A percentile compares a stretch with the other conserved stretches of the same genome.
These are phyloP conservation scores for Sapajus apella DNA, from an alignment of 2,113 vertebrate genomes.

Conservation along the genomic window DNA sequence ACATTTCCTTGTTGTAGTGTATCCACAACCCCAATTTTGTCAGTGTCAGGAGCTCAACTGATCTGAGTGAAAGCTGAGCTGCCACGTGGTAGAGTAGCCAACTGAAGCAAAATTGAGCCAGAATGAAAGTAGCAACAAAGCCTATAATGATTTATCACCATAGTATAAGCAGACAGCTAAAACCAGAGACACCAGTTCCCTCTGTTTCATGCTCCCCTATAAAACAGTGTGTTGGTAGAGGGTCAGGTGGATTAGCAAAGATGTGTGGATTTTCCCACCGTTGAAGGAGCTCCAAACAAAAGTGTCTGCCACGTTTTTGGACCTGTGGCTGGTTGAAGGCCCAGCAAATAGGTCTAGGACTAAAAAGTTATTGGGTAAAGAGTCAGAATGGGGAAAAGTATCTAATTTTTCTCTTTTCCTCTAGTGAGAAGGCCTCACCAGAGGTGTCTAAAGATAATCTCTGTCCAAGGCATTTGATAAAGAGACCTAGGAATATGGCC, in stretches of 20 bases:
- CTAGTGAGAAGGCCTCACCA: neutral
- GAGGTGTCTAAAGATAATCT: neutral
- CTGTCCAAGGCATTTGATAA: neutral
- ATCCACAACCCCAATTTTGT: neutral
- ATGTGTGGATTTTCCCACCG: neutral
- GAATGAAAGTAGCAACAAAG: neutral
- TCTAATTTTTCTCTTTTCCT: neutral
- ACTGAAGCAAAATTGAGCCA: too few relatives aligned
- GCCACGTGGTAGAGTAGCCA: neutral
- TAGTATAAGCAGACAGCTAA: neutral
- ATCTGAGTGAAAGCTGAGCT: neutral
- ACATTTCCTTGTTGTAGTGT: neutral
- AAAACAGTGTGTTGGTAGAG: neutral
- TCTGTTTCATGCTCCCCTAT: neutral
- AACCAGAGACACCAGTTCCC: neutral
- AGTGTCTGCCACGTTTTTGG: neutral
- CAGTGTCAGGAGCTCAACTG: neutral
- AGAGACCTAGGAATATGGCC: neutral
- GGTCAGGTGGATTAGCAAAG: neutral
- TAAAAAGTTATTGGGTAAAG: neutral
- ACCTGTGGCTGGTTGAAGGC: neutral
- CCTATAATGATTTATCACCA: neutral
- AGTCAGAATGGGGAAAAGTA: neutral
- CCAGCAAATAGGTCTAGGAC: fast-evolving
- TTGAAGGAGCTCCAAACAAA: neutral